phyloP scores from a whole-genome alignment of 2,888 invertebrate species.

The Xestoiulus laeticollis region DNA sequence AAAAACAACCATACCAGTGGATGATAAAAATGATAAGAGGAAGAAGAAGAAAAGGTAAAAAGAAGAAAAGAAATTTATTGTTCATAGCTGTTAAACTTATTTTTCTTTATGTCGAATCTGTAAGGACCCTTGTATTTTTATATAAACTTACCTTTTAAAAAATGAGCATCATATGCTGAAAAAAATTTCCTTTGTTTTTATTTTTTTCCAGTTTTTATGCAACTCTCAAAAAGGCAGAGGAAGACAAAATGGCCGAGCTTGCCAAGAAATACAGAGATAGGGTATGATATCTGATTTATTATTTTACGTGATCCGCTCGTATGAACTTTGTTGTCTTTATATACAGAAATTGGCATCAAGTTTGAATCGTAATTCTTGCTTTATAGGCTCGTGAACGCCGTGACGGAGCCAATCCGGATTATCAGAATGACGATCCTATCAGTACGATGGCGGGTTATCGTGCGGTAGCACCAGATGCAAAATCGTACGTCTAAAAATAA shows the following conservation, averaged over 20 bases:
- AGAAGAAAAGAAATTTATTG: background rate
- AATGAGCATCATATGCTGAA: too few relatives aligned
- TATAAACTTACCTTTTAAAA: too few relatives aligned
- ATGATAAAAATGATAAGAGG: constrained; percentile 79
- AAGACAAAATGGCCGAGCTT: constrained; percentile 91
- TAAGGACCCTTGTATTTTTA: too few relatives aligned
- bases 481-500: constrained; percentile 82
- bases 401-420: constrained; percentile 81
- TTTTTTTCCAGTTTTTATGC: constrained; percentile 78
- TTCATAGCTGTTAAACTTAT: too few relatives aligned
- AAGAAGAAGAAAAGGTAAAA: constrained; percentile 84
- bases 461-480: constrained; percentile 95
- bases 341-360: too few relatives aligned
- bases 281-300: too few relatives aligned
- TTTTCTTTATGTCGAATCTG: too few relatives aligned
- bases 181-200: background rate
- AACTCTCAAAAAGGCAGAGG: constrained; percentile 91
- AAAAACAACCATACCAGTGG: constrained; percentile 52
- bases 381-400: constrained; percentile 81
- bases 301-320: too few relatives aligned
- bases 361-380: too few relatives aligned
- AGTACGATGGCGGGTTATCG: constrained; percentile 86
- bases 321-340: too few relatives aligned
- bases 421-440: constrained; percentile 79
- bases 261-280: constrained; percentile 93